phyloP scores from a whole-genome alignment of 1,140 invertebrate genomes.

The Bathynomus jamesi region DNA sequence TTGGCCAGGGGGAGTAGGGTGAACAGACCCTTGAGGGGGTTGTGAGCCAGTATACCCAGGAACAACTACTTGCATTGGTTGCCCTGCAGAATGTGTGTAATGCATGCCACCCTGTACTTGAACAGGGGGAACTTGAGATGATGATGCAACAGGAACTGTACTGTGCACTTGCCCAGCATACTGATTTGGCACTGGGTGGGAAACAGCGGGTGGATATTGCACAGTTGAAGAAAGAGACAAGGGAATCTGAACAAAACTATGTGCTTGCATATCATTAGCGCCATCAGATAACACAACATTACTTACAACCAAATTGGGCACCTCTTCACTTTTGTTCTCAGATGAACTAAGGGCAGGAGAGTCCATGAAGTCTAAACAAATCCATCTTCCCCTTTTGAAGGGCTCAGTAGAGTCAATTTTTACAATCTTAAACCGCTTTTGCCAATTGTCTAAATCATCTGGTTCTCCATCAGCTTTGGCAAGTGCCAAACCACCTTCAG shows the following conservation, averaged over 20 bases:
- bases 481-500: slow-evolving; percentile 95
- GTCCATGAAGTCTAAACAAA: slow-evolving; percentile 91
- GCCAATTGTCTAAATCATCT: slow-evolving; percentile 85
- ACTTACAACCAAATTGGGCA: slow-evolving; percentile 17
- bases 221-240: slow-evolving; percentile 38
- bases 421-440: slow-evolving; percentile 78
- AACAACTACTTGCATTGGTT: background rate
- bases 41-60: background rate
- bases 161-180: background rate
- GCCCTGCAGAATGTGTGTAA: background rate
- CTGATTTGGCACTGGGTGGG: background rate
- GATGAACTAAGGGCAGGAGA: slow-evolving; percentile 22
- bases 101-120: background rate
- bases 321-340: slow-evolving; percentile 24
- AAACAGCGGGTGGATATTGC: background rate
- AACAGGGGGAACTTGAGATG: background rate
- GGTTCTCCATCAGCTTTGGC: slow-evolving; percentile 93
- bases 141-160: background rate
- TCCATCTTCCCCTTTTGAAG: slow-evolving; percentile 86
- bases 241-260: slow-evolving; percentile 48
- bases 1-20: background rate
- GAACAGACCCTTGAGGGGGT: background rate
- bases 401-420: slow-evolving; percentile 93
- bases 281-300: slow-evolving; percentile 24
- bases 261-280: slow-evolving; percentile 41